These are phyloP conservation scores for Oxytorus armatus DNA, from an alignment of 2,888 invertebrate species.

Conservation along the genomic window DNA sequence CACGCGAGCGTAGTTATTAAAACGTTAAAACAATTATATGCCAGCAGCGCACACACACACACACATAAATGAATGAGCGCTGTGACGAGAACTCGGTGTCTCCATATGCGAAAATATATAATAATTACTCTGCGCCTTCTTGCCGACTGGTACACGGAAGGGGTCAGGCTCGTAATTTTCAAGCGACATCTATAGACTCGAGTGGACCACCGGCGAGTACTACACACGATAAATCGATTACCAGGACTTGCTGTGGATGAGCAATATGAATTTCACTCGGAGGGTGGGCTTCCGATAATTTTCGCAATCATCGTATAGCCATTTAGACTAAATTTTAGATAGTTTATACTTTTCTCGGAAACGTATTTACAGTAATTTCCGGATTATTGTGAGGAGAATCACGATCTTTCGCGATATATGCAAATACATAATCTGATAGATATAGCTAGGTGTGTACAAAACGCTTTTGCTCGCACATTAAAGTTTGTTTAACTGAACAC, in stretches of 20 bases:
- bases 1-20: constrained; percentile 81
- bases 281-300: neutral
- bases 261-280: neutral
- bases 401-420: constrained; percentile 32
- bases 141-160: constrained; percentile 48
- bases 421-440: constrained; percentile 36
- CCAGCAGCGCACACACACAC: constrained; percentile 73
- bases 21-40: constrained; percentile 82
- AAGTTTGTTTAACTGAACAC: constrained; percentile 13
- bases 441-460: constrained; percentile 15
- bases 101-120: constrained; percentile 59
- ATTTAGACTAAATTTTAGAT: neutral
- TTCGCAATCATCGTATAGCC: neutral
- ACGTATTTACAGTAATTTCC: neutral
- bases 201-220: constrained; percentile 73
- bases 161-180: constrained; percentile 51
- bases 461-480: constrained; percentile 20
- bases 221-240: constrained; percentile 64
- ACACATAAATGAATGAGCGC: too few relatives aligned
- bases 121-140: constrained; percentile 77
- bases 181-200: constrained; percentile 18
- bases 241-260: neutral
- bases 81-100: constrained; percentile 32
- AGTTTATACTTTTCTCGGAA: neutral
- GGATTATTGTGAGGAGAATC: constrained; percentile 21